A percentile compares a stretch with the other conserved stretches of the same genome.
These are phyloP conservation scores for Vanessa atalanta DNA, from an alignment of 1,140 invertebrate genomes.

Conservation along the genomic window DNA sequence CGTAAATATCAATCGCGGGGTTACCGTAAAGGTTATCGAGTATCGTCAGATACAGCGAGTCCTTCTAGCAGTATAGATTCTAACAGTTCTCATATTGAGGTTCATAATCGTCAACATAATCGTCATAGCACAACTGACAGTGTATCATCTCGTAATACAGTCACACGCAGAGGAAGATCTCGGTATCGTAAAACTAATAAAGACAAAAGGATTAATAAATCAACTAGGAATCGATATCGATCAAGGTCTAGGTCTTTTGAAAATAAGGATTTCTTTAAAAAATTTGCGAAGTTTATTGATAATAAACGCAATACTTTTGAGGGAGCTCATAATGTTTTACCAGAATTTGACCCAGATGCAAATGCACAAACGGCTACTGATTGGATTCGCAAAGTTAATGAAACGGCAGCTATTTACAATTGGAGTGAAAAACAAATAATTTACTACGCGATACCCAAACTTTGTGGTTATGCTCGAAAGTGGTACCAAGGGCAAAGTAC, in stretches of 20 bases:
- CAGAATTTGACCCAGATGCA: slow-evolving; percentile 30
- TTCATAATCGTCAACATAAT: background rate
- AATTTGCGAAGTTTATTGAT: slow-evolving; percentile 4
- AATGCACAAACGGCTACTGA: slow-evolving; percentile 27
- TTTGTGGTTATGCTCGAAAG: slow-evolving; percentile 25
- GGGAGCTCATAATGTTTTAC: slow-evolving; percentile 11
- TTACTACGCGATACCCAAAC: slow-evolving; percentile 29
- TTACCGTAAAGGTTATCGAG: slow-evolving; percentile 6
- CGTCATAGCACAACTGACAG: background rate
- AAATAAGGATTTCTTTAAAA: slow-evolving; percentile 10
- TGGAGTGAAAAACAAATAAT: slow-evolving; percentile 34
- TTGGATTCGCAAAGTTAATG: slow-evolving; percentile 33
- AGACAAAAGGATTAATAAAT: background rate
- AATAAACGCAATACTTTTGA: slow-evolving; percentile 6
- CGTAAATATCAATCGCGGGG: slow-evolving; percentile 8
- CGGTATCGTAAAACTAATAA: background rate
- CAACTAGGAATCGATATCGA: too few species aligned
- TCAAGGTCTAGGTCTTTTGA: too few species aligned
- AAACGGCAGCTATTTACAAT: slow-evolving; percentile 30
- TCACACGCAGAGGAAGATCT: background rate
- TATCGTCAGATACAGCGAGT: background rate
- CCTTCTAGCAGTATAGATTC: background rate
- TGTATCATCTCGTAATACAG: background rate
- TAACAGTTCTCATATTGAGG: background rate
- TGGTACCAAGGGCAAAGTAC: slow-evolving; percentile 26